Evolutionary conservation across 1,140 invertebrate species (phyloP).

Genomic region (Ganaspis sp.): DNA sequence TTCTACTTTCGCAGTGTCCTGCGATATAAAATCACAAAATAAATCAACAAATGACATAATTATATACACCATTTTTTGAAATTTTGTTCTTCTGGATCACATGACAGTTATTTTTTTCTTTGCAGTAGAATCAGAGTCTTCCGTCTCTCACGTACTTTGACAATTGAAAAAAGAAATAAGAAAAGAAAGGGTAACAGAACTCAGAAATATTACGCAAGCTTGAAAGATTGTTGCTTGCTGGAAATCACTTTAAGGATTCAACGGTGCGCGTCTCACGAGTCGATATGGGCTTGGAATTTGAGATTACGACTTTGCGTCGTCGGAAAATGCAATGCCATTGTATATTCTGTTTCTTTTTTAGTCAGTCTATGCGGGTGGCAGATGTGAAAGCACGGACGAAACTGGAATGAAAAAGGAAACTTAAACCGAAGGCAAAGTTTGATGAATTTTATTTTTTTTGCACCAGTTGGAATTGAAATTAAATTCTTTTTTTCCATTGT

Average conservation of each 20-base stretch:
- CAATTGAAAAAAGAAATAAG: background rate
- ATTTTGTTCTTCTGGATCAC: no score
- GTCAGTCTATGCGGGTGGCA: background rate
- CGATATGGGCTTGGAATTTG: constrained; percentile 15
- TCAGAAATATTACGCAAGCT: background rate
- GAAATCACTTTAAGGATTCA: constrained; percentile 19
- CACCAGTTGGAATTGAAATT: background rate
- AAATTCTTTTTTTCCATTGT: background rate
- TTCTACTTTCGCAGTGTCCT: no score
- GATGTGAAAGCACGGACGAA: background rate
- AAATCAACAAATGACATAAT: no score
- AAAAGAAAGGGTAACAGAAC: background rate
- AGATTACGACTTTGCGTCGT: constrained; percentile 13
- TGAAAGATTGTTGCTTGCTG: background rate
- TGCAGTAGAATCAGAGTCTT: no score
- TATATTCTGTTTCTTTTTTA: background rate
- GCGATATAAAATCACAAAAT: no score
- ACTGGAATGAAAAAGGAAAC: background rate
- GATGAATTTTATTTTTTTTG: background rate
- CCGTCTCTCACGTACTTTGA: background rate
- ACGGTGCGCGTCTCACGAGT: background rate
- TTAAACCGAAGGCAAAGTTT: background rate
- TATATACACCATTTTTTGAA: no score
- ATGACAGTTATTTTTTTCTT: no score
- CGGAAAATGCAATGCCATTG: constrained; percentile 14